Evolutionary conservation across 2,113 vertebrate species (phyloP), one percentile per base, ranked within the genome.

Genomic region (Syngnathus floridae): DNA sequence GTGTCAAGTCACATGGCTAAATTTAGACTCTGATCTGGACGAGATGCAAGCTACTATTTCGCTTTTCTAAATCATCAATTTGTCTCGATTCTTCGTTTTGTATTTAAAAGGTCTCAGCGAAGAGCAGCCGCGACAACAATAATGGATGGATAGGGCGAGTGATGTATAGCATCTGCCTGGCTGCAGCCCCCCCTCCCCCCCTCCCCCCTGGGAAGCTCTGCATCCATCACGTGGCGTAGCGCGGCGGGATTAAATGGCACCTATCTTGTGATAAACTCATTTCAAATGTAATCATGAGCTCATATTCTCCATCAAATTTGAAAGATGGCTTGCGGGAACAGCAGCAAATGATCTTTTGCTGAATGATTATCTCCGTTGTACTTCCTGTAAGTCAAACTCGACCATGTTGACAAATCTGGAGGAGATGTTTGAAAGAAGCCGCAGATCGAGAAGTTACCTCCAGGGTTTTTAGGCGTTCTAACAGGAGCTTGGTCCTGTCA

Each of bases 401-500:
- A 37, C 16, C 10, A 45, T 13, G 41, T 41, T 26, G 40, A 62
- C 60, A 41, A 22, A 12, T 2, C 10, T 12, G 40, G 40, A 38
- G 52, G 67, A 35, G 49, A 36, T 19, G 51, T 4, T 8, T 26
- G 54, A 72, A 38, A 35, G 31, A 63, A 49, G 48, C 2, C 21
- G 54, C 60, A 6, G 49, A 22, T 5, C 19, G 17, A 63, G 16
- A 36, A 45, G 26, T 17, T 93, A 96, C 94, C 95, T 95, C 93
- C 67, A 96, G 84, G 80, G 89, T 84, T 84, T 91, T 93, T 74
- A 96, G 74, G 72, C 92, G 90, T 80, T 94, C 92, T 76, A 95
- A 66, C 0, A 96, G 91, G 71, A 86, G 73, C 78, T 79, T 91
- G 75, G 88, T 91, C 82, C 90, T 90, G 65, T 90, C 93, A 69